These are phyloP conservation scores for Pimpla rufipes DNA, from an alignment of 2,888 invertebrate genomes.

Conservation along the genomic window DNA sequence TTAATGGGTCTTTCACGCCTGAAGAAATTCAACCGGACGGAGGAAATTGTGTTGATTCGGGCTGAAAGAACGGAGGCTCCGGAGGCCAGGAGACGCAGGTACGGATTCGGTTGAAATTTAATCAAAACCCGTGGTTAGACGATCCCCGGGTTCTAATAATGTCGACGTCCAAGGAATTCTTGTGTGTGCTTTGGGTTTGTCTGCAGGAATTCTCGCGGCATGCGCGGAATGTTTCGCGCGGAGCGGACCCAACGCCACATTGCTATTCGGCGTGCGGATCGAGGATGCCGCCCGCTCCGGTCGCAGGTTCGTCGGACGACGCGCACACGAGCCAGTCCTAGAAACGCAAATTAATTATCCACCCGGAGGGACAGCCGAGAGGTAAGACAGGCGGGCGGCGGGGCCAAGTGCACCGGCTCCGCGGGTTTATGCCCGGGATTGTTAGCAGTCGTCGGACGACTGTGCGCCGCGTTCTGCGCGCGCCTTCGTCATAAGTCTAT, in stretches of 20 bases:
- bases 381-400: not conserved
- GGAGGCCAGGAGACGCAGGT: not conserved
- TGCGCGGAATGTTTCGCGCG: conserved; percentile 16
- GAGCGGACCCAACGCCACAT: not conserved
- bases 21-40: conserved; percentile 19
- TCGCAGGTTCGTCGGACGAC: not conserved
- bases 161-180: not conserved
- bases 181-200: not conserved
- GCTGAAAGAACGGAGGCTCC: not conserved
- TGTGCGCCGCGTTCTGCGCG: not conserved
- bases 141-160: not conserved
- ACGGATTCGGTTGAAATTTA: not conserved
- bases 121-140: conserved; percentile 24
- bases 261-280: no score
- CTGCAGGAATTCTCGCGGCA: not conserved
- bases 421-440: conserved; percentile 22
- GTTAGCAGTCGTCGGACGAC: conserved; percentile 22
- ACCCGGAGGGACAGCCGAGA: not conserved
- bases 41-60: not conserved
- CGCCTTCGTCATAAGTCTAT: conserved; percentile 22
- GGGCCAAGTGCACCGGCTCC: not conserved
- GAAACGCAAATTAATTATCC: conserved; percentile 38
- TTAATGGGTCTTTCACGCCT: conserved; percentile 25
- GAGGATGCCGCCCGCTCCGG: not conserved
- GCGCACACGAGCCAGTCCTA: not conserved